These are phyloP conservation scores for Rhorus exstirpatorius DNA, from an alignment of 2,888 invertebrate species.

Conservation along the genomic window DNA sequence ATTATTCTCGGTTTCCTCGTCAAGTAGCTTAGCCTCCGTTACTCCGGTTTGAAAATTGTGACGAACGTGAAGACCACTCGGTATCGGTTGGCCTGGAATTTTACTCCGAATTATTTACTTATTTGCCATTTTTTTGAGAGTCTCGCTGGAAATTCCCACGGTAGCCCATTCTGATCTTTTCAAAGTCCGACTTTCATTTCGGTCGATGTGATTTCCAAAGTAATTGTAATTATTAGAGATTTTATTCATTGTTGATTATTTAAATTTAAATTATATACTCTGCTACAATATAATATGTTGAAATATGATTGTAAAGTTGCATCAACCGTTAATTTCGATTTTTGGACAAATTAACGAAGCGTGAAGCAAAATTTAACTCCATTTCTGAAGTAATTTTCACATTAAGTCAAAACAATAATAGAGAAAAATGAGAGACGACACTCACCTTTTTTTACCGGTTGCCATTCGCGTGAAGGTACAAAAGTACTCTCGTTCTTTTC, in stretches of 20 bases:
- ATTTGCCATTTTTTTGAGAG: background rate
- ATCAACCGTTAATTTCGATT: conserved; percentile 6
- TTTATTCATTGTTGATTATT: too few relatives aligned
- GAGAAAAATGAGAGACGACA: conserved; percentile 56
- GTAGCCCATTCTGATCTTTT: background rate
- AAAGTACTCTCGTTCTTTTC: conserved; percentile 85
- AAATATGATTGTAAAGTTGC: conserved; percentile 2
- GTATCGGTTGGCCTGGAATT: conserved; percentile 90
- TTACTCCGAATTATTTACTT: conserved; percentile 50
- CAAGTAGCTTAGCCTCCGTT: conserved; percentile 91
- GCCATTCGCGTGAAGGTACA: conserved; percentile 89
- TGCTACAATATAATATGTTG: too few relatives aligned
- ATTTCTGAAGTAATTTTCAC: conserved; percentile 78
- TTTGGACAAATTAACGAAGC: background rate
- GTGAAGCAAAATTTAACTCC: conserved; percentile 73
- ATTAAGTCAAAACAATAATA: conserved; percentile 63
- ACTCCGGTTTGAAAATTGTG: conserved; percentile 92
- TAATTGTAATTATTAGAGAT: too few relatives aligned
- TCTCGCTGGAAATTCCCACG: too few relatives aligned
- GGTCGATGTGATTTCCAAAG: too few relatives aligned
- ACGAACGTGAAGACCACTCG: conserved; percentile 91
- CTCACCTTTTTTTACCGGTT: conserved; percentile 88
- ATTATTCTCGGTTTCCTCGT: conserved; percentile 76
- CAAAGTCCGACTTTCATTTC: too few relatives aligned
- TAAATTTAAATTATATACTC: too few relatives aligned